Evolutionary conservation across 2,113 vertebrate genomes (phyloP).

Genomic region (Cryptotis parvus): DNA sequence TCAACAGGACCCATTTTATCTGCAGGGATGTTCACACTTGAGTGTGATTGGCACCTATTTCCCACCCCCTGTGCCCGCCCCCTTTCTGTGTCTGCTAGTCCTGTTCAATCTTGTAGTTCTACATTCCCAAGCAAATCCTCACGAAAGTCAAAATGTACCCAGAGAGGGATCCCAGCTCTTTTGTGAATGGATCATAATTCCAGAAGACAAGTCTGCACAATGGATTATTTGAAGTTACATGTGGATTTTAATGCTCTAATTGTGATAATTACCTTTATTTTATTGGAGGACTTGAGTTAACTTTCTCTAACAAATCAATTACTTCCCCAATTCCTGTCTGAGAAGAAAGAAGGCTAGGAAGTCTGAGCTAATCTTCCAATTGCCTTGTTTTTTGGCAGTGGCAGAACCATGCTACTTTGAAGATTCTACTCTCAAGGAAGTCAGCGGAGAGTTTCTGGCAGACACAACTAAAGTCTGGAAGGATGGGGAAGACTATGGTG

Average conservation of each 20-base stretch:
- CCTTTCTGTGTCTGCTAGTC: background rate
- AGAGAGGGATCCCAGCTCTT: background rate
- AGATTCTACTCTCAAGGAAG: background rate
- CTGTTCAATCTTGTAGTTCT: background rate
- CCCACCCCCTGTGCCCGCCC: too few species aligned
- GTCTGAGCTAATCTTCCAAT: background rate
- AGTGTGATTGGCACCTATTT: background rate
- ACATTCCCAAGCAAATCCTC: background rate
- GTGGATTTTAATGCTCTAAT: background rate
- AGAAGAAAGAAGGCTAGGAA: background rate
- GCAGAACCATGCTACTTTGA: background rate
- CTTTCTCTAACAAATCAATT: background rate
- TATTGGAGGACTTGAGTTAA: background rate
- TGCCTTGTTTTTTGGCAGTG: background rate
- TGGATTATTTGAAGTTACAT: background rate
- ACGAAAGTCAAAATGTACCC: background rate
- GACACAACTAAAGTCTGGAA: background rate
- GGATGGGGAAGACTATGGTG: background rate
- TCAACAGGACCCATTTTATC: background rate
- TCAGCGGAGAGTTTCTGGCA: background rate
- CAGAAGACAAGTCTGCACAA: background rate
- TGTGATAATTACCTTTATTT: background rate
- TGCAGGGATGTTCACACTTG: background rate
- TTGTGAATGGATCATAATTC: background rate
- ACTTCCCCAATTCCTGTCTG: background rate